phyloP scores from a whole-genome alignment of 30 jellyfish, hydroid and myxozoan species.

The Cassiopea andromeda region DNA sequence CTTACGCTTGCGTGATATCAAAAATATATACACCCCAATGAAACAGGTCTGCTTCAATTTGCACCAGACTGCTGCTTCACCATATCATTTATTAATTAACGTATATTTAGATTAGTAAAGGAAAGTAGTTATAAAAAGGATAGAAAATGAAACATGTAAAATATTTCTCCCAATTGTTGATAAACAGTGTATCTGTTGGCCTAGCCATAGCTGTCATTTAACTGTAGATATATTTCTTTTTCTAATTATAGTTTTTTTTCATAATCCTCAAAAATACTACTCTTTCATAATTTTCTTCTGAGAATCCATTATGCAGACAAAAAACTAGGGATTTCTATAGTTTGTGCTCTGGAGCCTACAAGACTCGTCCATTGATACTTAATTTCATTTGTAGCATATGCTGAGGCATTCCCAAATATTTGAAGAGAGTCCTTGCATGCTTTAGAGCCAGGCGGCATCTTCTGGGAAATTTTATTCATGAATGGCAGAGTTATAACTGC shows the following conservation, averaged over 20 bases:
- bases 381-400: too few species aligned
- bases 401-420: too few species aligned
- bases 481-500: too few species aligned
- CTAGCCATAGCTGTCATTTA: slow-evolving; percentile 48
- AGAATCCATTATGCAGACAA: background rate
- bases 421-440: too few species aligned
- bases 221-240: slow-evolving; percentile 43
- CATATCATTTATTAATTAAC: background rate
- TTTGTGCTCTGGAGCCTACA: too few species aligned
- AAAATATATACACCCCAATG: too few species aligned
- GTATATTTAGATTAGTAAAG: background rate
- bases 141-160: slow-evolving; percentile 25
- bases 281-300: background rate
- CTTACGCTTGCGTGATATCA: too few species aligned
- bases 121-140: background rate
- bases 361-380: too few species aligned
- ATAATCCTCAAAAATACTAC: background rate
- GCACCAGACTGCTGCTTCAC: background rate
- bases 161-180: slow-evolving; percentile 14
- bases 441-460: too few species aligned
- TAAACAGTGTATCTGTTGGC: slow-evolving; percentile 43
- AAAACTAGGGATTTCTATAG: too few species aligned
- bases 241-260: slow-evolving; percentile 21
- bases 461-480: too few species aligned
- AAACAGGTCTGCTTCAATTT: slow-evolving; percentile 10